These are phyloP conservation scores for Meandrina meandrites DNA, from an alignment of 92 coral and sea anemone species.

Conservation along the genomic window DNA sequence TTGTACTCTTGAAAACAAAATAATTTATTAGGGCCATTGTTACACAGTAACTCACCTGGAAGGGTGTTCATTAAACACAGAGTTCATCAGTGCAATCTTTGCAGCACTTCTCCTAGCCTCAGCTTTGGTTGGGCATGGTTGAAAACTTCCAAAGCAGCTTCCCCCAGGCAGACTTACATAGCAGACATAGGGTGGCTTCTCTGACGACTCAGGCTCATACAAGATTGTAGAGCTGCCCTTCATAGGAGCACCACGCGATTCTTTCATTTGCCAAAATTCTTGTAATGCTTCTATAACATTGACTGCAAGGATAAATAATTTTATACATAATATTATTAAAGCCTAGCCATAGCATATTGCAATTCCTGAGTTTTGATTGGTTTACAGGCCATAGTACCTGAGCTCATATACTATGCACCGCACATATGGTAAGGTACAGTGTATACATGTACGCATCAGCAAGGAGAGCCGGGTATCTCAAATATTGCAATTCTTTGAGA, in stretches of 20 bases:
- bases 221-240: conserved; percentile 49
- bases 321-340: too few species aligned
- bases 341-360: too few species aligned
- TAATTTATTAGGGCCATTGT: too few species aligned
- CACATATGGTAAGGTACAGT: too few species aligned
- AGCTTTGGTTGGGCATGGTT: conserved; percentile 88
- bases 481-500: too few species aligned
- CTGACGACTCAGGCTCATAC: conserved; percentile 80
- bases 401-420: too few species aligned
- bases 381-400: too few species aligned
- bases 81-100: conserved; percentile 92
- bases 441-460: too few species aligned
- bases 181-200: conserved; percentile 88
- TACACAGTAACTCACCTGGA: conserved; percentile 71
- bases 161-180: conserved; percentile 92
- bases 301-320: conserved; percentile 31
- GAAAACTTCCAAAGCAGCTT: conserved; percentile 93
- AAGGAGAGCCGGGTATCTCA: too few species aligned
- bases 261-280: conserved; percentile 95
- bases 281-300: conserved; percentile 85
- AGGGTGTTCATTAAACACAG: conserved; percentile 94
- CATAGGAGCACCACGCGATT: conserved; percentile 44
- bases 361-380: too few species aligned
- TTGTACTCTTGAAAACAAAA: too few species aligned
- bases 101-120: conserved; percentile 92